Base-by-base conservation (phyloP, 2,888 invertebrate genomes). In the Metallyticus violacea region DNA sequence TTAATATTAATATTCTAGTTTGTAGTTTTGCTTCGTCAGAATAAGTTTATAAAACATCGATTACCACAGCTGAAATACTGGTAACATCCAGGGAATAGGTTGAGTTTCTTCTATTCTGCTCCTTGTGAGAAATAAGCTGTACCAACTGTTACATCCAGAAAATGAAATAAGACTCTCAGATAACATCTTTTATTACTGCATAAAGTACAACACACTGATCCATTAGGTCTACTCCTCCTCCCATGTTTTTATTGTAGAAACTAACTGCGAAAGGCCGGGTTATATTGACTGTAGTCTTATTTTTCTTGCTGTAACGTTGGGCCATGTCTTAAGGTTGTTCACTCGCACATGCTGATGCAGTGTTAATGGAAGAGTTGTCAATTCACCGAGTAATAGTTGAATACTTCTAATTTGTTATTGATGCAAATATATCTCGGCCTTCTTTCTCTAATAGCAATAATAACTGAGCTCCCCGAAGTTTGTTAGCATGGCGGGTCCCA, bases 141-240 rank as follows among this genome's bases (percentile, higher is more conserved):
- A n/a, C n/a, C n/a, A n/a, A 85, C 79, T 29, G 85, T 26, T 6
- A 85, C 85, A 79, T 86, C 28, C 7, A 86, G 25, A 26, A 86
- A 30, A 77, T 85, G 81, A n/a, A 26, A 85, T 77, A 86, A 85
- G 22, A 85, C 78, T 6, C 62, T 7, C 79, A 79, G 28, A 27
- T 86, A 85, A 85, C 85, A 86, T 9, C 78, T 40, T 78, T 85
- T 86, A 76, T 80, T 76, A 15, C 78, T 26, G 79, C 78, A 78
- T 86, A 87, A 81, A 79, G 22, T 7, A 80, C 85, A 26, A 87
- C 79, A 30, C 26, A 29, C n/a, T 26, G 77, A 26, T 86, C 87
- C 62, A 82, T 82, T 3, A 85, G 81, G 25, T 87, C 87, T 9
- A 87, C 87, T 15, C 86, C 87, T 15, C 86, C 86, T 81, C 87